Base-by-base conservation (phyloP, 1,140 invertebrate genomes). In the Cydia fagiglandana region DNA sequence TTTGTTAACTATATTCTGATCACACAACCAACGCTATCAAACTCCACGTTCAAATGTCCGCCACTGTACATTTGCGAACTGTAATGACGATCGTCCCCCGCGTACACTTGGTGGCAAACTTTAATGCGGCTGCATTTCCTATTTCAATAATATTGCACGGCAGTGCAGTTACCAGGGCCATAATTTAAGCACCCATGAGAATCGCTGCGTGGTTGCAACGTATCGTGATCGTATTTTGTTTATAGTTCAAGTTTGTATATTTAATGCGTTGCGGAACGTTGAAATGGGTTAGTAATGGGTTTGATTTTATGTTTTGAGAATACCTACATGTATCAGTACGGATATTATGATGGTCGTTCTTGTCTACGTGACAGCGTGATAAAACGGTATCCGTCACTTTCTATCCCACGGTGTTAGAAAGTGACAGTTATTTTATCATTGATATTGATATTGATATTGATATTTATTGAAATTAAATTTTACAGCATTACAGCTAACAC, bases 101-200 rank as follows among this genome's bases (percentile, higher is more conserved):
- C 66, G 66, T 17, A 17, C 66, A 70, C n/a, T 70, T 38, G 64
- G 28, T 38, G 30, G 66, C n/a, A 17, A 70, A 66, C 30, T 66
- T 66, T 66, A 66, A 34, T 38, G 3, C 66, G 38, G 56, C 30
- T 45, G 38, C 66, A 70, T 70, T 70, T 38, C 30, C 66, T 38
- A 70, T 70, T 70, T 70, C 66, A 70, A 70, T 70, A 70, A 70
- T 70, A 70, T 68, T 70, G 66, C 66, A 70, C 66, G 66, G 34
- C 66, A 38, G 30, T 70, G 66, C 64, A 50, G 47, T 50, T n/a
- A n/a, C 34, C 34, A 17, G n/a, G 30, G 30, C 66, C 38, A 70
- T 70, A 70, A 70, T 70, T 70, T 38, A 41, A 41, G 30, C 17
- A 17, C 66, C 66, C 66, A 34, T 17, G 66, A 70, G 66, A 12